Conservation (phyloP, 2,888 invertebrate genomes). For the Chaetoderma sp. region DNA sequence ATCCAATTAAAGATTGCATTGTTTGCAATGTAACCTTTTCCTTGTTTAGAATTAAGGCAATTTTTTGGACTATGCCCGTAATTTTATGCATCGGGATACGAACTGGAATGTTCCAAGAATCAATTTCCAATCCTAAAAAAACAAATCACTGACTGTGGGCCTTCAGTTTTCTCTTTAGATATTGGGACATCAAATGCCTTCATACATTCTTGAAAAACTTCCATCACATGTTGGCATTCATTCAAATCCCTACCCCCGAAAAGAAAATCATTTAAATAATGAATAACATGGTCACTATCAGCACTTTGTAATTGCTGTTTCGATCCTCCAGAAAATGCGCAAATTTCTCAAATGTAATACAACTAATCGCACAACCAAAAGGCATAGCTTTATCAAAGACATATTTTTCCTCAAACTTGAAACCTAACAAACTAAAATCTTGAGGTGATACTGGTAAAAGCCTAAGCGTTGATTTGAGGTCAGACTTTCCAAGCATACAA, state of each 20-base stretch:
- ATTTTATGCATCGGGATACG: background rate
- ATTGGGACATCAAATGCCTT: background rate
- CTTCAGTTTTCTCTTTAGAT: background rate
- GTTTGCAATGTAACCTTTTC: background rate
- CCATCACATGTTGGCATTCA: background rate
- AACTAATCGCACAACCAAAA: slow-evolving; percentile 18
- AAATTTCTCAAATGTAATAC: slow-evolving; percentile 15
- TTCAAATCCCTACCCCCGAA: no score
- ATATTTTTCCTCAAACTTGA: slow-evolving; percentile 14
- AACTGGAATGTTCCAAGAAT: background rate
- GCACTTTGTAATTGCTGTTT: slow-evolving; percentile 13
- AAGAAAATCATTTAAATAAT: background rate
- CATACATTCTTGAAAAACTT: background rate
- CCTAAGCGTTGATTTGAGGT: slow-evolving; percentile 32
- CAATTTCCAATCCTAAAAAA: background rate
- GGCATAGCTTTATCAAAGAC: slow-evolving; percentile 21
- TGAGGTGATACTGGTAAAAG: slow-evolving; percentile 22
- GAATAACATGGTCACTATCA: background rate
- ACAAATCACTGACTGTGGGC: background rate
- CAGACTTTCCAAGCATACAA: slow-evolving; percentile 23
- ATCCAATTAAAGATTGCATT: background rate
- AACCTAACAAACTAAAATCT: slow-evolving; percentile 30
- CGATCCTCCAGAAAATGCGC: slow-evolving; percentile 20
- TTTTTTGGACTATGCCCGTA: background rate
- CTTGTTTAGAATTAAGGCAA: background rate